Conservation (phyloP, 1,140 invertebrate species). For the Calosoma granatense region DNA sequence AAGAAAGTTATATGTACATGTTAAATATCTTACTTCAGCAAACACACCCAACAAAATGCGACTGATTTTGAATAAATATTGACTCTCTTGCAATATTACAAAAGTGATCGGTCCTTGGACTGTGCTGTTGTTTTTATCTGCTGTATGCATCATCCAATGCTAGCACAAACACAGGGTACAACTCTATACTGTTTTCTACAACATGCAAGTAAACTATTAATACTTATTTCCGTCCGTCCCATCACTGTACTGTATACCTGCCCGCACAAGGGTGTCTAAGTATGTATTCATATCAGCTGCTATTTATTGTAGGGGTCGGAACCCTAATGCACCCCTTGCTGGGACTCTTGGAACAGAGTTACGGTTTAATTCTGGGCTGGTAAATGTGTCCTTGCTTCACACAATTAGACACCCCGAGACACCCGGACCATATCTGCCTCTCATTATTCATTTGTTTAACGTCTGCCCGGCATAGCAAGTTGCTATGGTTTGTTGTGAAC, state of each 20-base stretch:
- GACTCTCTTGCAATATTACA: too few relatives aligned
- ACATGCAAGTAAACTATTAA: not conserved
- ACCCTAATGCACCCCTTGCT: constrained; percentile 13
- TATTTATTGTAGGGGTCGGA: constrained; percentile 19
- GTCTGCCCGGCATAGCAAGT: too few relatives aligned
- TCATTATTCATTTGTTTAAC: too few relatives aligned
- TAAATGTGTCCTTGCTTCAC: not conserved
- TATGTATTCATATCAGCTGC: constrained; percentile 24
- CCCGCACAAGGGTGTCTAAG: constrained; percentile 13
- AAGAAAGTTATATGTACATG: not conserved
- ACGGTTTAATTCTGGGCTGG: constrained; percentile 13
- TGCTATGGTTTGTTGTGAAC: too few relatives aligned
- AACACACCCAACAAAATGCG: not conserved
- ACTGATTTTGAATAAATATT: not conserved
- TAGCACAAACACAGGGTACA: not conserved
- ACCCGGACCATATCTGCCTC: too few relatives aligned
- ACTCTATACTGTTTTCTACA: not conserved
- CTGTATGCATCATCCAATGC: too few relatives aligned
- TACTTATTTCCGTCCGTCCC: not conserved
- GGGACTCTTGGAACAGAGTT: not conserved
- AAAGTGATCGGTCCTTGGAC: too few relatives aligned
- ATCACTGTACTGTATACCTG: too few relatives aligned
- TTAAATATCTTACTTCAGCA: not conserved
- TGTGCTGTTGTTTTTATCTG: too few relatives aligned
- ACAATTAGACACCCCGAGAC: constrained; percentile 19